Evolutionary conservation across 2,797 vertebrate species (phyloP), one percentile per base, ranked within the genome.

Genomic region (Etheostoma perlongum): DNA sequence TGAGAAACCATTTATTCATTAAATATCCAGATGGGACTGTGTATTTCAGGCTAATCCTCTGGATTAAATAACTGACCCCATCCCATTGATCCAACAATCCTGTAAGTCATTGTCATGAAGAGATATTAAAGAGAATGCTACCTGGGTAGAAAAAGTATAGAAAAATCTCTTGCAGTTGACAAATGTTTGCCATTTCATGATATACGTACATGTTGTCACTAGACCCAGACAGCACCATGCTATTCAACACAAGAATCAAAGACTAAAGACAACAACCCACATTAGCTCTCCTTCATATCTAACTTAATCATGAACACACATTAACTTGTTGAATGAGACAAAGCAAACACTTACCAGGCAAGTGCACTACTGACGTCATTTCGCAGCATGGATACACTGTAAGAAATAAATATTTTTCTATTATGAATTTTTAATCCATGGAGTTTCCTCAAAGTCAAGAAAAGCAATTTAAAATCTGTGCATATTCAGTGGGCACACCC

Each of bases 1-100:
- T 40, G 14, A 36, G 33, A 1, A 47, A 47, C 25, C 25, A 73
- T 73, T 68, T 42, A 46, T 11, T 58, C 49, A 76, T 63, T 36
- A 63, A 36, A 58, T 30, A 59, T 23, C 4, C 36, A 64, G 52
- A 40, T 61, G 36, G 18, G 11, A 23, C 60, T 49, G 7, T 60
- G 57, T 30, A n/a, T 62, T 27, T 6, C 15, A 36, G 11, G 13
- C 57, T 65, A 6, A 74, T 66, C 60, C 62, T 47, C 1, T 46
- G 51, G 67, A 62, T 75, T 67, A 52, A 16, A 52, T 36, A 66
- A n/a, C 6, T 62, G 52, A 71, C 57, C 40, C 59, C 61, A 74
- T 71, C 1, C 51, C 36, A 57, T 1, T 65, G 44, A 74, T 74
- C 67, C 62, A 72, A 27, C 11, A 57, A 48, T 23, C 53, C 61